phyloP scores from a whole-genome alignment of 2,888 invertebrate genomes.

The Sepiola atlantica region DNA sequence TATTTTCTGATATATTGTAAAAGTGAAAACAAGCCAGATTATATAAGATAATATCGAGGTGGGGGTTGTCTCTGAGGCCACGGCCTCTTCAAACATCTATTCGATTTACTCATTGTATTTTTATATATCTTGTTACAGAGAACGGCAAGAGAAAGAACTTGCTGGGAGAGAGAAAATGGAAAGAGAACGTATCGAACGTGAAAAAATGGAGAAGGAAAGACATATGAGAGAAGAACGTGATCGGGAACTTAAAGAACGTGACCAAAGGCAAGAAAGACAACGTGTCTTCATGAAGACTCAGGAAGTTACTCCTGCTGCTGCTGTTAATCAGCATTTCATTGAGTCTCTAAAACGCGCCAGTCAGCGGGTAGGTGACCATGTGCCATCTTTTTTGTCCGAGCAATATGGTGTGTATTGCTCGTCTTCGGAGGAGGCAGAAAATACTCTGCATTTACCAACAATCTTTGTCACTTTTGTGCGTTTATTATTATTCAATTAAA shows the following conservation, averaged over 20 bases:
- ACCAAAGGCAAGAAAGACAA: constrained; percentile 58
- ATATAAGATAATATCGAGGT: not conserved
- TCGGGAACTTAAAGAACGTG: constrained; percentile 61
- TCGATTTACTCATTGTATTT: not conserved
- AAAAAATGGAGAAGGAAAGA: constrained; percentile 76
- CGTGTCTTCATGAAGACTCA: constrained; percentile 41
- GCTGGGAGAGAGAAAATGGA: constrained; percentile 54
- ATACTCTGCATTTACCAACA: not conserved
- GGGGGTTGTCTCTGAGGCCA: not conserved
- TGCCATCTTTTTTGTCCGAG: not conserved
- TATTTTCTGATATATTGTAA: not conserved
- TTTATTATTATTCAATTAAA: too few relatives aligned
- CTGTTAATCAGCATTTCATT: constrained; percentile 89
- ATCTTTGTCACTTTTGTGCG: not conserved
- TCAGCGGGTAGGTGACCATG: constrained; percentile 60
- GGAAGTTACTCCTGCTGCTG: constrained; percentile 61
- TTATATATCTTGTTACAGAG: not conserved
- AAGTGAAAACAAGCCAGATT: constrained; percentile 40
- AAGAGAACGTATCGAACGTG: constrained; percentile 60
- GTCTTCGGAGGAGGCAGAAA: not conserved
- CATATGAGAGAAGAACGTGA: constrained; percentile 58
- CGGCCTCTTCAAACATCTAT: not conserved
- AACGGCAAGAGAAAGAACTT: constrained; percentile 64
- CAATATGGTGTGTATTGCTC: not conserved
- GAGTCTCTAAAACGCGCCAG: constrained; percentile 81